Conservation (phyloP, 2,888 invertebrate genomes). For the Imbricaverruca yamaguchii region DNA sequence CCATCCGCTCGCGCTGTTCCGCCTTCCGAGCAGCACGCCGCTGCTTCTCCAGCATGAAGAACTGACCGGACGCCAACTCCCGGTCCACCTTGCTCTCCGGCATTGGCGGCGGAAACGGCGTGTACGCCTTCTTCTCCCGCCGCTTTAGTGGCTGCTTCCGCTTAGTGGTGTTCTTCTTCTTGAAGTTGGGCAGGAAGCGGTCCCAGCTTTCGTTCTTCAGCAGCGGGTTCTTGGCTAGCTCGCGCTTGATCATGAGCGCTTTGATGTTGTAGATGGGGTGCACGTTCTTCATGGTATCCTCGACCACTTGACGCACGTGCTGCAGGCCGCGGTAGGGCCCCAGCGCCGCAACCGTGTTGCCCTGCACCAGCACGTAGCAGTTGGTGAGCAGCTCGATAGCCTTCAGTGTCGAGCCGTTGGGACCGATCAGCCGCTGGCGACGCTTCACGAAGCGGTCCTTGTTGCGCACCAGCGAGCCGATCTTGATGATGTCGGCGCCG, state of each 20-base stretch:
- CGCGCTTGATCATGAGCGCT: slow-evolving; percentile 93
- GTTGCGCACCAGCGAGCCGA: slow-evolving; percentile 79
- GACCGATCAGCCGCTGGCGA: slow-evolving; percentile 87
- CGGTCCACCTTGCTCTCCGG: slow-evolving; percentile 86
- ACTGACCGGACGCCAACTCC: slow-evolving; percentile 90
- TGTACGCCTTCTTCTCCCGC: slow-evolving; percentile 84
- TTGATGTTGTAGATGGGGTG: slow-evolving; percentile 98
- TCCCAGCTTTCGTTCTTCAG: slow-evolving; percentile 93
- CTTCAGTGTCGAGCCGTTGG: slow-evolving; percentile 95
- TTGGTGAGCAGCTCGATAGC: slow-evolving; percentile 92
- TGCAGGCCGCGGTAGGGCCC: slow-evolving; percentile 73
- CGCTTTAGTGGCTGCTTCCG: slow-evolving; percentile 81
- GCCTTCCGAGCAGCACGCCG: slow-evolving; percentile 62
- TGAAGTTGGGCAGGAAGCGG: slow-evolving; percentile 89
- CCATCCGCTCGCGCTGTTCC: slow-evolving; percentile 69
- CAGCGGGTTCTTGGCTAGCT: slow-evolving; percentile 85
- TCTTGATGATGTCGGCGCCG: slow-evolving; percentile 93
- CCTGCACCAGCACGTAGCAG: slow-evolving; percentile 94
- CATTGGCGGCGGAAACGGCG: slow-evolving; percentile 94
- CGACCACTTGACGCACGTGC: slow-evolving; percentile 72
- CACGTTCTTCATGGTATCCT: slow-evolving; percentile 96
- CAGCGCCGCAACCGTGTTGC: slow-evolving; percentile 92
- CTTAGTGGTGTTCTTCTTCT: slow-evolving; percentile 76
- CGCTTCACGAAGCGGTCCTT: slow-evolving; percentile 92
- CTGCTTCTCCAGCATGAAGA: slow-evolving; percentile 76